phyloP scores from a whole-genome alignment of 2,888 invertebrate genomes.

The Nebria salina region DNA sequence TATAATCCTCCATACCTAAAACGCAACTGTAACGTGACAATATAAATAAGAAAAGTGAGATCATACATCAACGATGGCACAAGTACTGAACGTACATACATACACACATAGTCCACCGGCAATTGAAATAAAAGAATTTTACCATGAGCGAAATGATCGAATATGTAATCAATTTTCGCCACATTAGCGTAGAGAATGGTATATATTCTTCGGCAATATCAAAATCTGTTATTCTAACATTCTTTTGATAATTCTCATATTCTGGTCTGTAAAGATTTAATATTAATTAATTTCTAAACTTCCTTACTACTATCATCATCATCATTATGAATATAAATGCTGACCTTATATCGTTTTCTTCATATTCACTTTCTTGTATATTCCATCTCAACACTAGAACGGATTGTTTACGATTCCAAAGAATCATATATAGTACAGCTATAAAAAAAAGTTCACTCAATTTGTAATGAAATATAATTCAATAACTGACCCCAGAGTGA shows the following conservation, averaged over 20 bases:
- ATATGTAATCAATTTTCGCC: conserved; percentile 3
- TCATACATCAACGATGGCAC: no score
- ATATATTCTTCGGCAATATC: conserved; percentile 24
- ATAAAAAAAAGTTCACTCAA: not conserved
- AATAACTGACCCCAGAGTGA: conserved; percentile 57
- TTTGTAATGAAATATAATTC: not conserved
- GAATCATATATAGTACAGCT: conserved; percentile 55
- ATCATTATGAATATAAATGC: not conserved
- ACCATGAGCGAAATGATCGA: conserved; percentile 8
- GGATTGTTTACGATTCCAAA: conserved; percentile 56
- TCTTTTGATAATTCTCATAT: conserved; percentile 27
- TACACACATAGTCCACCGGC: no score
- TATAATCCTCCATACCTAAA: no score
- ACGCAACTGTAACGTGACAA: no score
- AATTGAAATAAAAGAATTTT: not conserved
- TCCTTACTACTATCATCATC: not conserved
- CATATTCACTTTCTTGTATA: conserved; percentile 47
- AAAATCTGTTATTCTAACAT: conserved; percentile 24
- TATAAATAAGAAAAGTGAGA: no score
- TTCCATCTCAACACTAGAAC: conserved; percentile 57
- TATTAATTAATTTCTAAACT: not conserved
- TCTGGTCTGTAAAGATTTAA: conserved; percentile 23
- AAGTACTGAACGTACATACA: no score
- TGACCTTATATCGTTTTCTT: conserved; percentile 29
- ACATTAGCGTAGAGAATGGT: not conserved